A percentile compares a stretch with the other conserved stretches of the same genome.
Evolutionary conservation across 2,888 invertebrate species (phyloP).

Genomic region (Napeogenes sylphis): DNA sequence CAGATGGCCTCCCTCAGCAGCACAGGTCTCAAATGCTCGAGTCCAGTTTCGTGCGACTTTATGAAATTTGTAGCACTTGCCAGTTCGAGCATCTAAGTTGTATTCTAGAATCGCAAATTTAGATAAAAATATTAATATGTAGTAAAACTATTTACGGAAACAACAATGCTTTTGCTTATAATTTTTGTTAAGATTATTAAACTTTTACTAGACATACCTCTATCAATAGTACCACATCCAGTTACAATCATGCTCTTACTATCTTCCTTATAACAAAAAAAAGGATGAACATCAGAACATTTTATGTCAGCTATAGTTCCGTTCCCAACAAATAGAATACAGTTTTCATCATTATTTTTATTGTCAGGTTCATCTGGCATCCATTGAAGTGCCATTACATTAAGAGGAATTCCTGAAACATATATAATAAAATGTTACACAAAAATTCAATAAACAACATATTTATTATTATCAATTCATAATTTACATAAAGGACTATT

Average conservation of each 20-base stretch:
- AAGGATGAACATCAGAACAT: constrained; percentile 37
- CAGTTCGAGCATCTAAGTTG: constrained; percentile 28
- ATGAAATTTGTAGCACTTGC: constrained; percentile 38
- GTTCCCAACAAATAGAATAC: constrained; percentile 33
- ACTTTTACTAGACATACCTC: constrained; percentile 25
- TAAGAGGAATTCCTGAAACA: constrained; percentile 35
- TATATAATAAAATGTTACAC: background rate
- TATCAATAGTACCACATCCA: constrained; percentile 38
- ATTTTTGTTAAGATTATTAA: background rate
- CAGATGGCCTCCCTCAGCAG: constrained; percentile 36
- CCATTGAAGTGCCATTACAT: constrained; percentile 38
- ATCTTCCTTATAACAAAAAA: constrained; percentile 38
- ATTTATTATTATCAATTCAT: background rate
- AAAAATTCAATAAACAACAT: background rate
- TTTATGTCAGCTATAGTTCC: constrained; percentile 37
- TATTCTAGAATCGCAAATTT: constrained; percentile 23
- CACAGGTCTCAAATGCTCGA: constrained; percentile 35
- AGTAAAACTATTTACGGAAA: background rate
- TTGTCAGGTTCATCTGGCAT: constrained; percentile 40
- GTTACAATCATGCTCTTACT: constrained; percentile 26
- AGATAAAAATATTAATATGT: constrained; percentile 3
- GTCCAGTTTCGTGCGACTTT: constrained; percentile 33
- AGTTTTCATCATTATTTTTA: constrained; percentile 35
- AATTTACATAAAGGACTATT: background rate
- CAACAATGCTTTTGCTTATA: too few species aligned